Evolutionary conservation across 1,140 invertebrate genomes (phyloP).

Genomic region (Hermetia illucens): DNA sequence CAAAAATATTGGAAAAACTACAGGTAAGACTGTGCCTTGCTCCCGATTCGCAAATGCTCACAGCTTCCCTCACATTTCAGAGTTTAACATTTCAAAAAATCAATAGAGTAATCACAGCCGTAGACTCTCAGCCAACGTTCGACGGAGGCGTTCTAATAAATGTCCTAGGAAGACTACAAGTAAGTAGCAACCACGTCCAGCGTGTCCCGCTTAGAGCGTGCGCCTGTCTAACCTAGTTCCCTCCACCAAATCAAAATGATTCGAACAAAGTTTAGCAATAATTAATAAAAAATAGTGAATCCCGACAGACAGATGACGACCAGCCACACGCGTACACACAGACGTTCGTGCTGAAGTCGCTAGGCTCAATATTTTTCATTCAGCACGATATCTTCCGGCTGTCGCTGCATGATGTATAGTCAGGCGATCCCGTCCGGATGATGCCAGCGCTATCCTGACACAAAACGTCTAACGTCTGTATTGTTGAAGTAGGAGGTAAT

Average conservation of each 20-base stretch:
- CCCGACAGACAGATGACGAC: constrained; percentile 90
- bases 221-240: too few species aligned
- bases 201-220: too few species aligned
- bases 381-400: constrained; percentile 85
- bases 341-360: constrained; percentile 80
- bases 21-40: constrained; percentile 51
- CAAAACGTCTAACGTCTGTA: too few species aligned
- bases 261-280: too few species aligned
- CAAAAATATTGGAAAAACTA: constrained; percentile 90
- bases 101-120: constrained; percentile 75
- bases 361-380: constrained; percentile 73
- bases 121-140: constrained; percentile 90
- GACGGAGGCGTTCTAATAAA: constrained; percentile 88
- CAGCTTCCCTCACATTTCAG: constrained; percentile 49
- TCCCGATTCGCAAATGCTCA: neutral
- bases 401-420: constrained; percentile 58
- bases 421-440: too few species aligned
- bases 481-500: too few species aligned
- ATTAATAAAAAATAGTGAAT: too few species aligned
- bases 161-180: constrained; percentile 85
- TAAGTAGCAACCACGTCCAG: constrained; percentile 41
- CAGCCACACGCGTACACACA: constrained; percentile 81
- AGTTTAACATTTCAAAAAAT: constrained; percentile 86
- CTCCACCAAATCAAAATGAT: too few species aligned
- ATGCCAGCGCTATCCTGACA: too few species aligned